These are phyloP conservation scores for Rosalia funebris DNA, from an alignment of 2,888 invertebrate species.

Conservation along the genomic window DNA sequence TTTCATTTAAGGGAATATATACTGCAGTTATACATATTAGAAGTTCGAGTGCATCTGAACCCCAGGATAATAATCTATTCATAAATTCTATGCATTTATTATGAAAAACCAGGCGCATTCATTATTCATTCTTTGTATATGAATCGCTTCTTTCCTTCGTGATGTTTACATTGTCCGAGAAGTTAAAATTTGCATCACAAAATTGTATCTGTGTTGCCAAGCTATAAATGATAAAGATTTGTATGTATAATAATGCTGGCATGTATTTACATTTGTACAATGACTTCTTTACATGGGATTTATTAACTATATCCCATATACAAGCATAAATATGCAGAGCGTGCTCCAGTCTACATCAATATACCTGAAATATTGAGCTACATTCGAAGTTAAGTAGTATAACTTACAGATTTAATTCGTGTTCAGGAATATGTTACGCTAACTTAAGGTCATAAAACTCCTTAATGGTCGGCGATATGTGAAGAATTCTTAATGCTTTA, in stretches of 20 bases:
- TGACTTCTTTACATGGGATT: conserved; percentile 52
- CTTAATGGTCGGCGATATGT: conserved; percentile 23
- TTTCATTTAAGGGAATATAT: too few relatives aligned
- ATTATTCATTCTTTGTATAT: conserved; percentile 53
- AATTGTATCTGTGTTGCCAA: conserved; percentile 50
- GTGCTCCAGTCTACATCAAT: conserved; percentile 35
- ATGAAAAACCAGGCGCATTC: conserved; percentile 53
- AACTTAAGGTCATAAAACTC: conserved; percentile 16
- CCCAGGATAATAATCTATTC: conserved; percentile 50
- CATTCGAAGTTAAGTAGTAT: conserved; percentile 38
- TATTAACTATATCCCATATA: conserved; percentile 45
- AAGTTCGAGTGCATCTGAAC: conserved; percentile 9
- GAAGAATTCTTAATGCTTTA: conserved; percentile 23
- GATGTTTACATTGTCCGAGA: conserved; percentile 52
- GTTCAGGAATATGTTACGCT: conserved; percentile 23
- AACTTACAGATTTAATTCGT: conserved; percentile 35
- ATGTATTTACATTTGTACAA: conserved; percentile 54
- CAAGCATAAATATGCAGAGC: conserved; percentile 42
- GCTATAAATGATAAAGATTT: conserved; percentile 55
- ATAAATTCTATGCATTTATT: conserved; percentile 56
- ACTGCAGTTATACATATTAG: too few relatives aligned
- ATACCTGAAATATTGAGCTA: conserved; percentile 40
- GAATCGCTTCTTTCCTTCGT: conserved; percentile 46
- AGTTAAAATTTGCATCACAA: conserved; percentile 54
- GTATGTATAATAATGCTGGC: conserved; percentile 48